A percentile compares a stretch with the other conserved stretches of the same genome.
phyloP scores from a whole-genome alignment of 2,113 vertebrate species.

The Campylomormyrus numenius region DNA sequence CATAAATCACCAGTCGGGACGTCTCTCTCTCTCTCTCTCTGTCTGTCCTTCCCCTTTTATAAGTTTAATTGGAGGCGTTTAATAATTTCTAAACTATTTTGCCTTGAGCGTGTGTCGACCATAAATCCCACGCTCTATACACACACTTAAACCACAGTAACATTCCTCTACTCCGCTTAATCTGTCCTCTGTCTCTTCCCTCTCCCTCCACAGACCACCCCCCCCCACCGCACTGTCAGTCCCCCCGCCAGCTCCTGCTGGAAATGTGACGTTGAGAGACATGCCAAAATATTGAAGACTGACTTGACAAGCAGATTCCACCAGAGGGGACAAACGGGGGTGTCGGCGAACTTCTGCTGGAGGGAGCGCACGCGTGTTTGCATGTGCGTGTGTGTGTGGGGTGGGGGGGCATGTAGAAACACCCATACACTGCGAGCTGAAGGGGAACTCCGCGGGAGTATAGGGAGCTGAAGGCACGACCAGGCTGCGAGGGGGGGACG shows the following conservation, averaged over 20 bases:
- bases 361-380: background rate
- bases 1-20: slow-evolving; percentile 42
- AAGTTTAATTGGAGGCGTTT: slow-evolving; percentile 59
- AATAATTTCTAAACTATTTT: slow-evolving; percentile 58
- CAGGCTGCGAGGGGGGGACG: background rate
- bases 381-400: background rate
- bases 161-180: slow-evolving; percentile 55
- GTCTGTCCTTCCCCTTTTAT: slow-evolving; percentile 44
- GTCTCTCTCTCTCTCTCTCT: background rate
- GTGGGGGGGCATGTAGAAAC: background rate
- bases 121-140: slow-evolving; percentile 55
- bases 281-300: slow-evolving; percentile 32
- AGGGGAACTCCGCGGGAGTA: background rate
- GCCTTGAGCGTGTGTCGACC: slow-evolving; percentile 50
- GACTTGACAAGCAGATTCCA: slow-evolving; percentile 16
- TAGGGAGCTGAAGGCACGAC: background rate
- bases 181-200: slow-evolving; percentile 39
- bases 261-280: slow-evolving; percentile 12
- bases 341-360: background rate
- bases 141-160: slow-evolving; percentile 58
- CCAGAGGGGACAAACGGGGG: slow-evolving; percentile 10
- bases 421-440: background rate
- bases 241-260: background rate
- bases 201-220: background rate
- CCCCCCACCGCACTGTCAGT: background rate